Percentiles rank a stretch among this genome's conserved stretches.
Conservation (phyloP, 2,888 invertebrate species). For the Agrochola circellaris region DNA sequence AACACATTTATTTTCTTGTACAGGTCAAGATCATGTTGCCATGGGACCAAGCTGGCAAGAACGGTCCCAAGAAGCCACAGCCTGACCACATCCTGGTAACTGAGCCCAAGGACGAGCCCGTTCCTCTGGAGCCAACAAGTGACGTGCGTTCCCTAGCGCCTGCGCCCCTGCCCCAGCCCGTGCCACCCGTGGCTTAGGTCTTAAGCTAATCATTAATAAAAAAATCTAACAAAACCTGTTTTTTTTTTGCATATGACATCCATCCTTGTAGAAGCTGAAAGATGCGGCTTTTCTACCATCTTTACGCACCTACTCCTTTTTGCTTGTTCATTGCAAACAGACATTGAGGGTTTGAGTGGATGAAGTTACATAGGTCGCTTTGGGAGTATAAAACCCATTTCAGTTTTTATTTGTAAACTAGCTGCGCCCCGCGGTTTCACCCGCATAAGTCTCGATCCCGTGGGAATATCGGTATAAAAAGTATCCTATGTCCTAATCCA, state of each 20-base stretch:
- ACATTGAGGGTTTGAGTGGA: not conserved
- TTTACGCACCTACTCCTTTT: not conserved
- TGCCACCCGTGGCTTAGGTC: constrained; percentile 81
- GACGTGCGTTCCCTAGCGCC: constrained; percentile 94
- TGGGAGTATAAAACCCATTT: too few relatives aligned
- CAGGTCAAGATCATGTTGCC: constrained; percentile 99
- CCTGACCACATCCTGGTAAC: constrained; percentile 99
- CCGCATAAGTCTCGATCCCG: too few relatives aligned
- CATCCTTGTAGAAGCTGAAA: not conserved
- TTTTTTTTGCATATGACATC: constrained; percentile 37
- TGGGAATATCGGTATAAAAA: too few relatives aligned
- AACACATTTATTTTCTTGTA: constrained; percentile 74
- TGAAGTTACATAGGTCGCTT: not conserved
- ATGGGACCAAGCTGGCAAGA: constrained; percentile 99
- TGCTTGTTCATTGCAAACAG: not conserved
- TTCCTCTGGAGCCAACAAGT: constrained; percentile 93
- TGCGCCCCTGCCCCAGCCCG: constrained; percentile 87
- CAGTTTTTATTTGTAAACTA: too few relatives aligned
- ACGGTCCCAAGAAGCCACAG: constrained; percentile 98
- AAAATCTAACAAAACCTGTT: constrained; percentile 59
- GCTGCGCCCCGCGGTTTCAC: too few relatives aligned
- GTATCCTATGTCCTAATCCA: too few relatives aligned
- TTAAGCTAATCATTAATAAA: constrained; percentile 78
- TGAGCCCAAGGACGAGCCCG: constrained; percentile 98
- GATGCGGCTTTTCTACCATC: not conserved